phyloP scores from a whole-genome alignment of 2,113 vertebrate genomes.

The Triplophysa tibetana region DNA sequence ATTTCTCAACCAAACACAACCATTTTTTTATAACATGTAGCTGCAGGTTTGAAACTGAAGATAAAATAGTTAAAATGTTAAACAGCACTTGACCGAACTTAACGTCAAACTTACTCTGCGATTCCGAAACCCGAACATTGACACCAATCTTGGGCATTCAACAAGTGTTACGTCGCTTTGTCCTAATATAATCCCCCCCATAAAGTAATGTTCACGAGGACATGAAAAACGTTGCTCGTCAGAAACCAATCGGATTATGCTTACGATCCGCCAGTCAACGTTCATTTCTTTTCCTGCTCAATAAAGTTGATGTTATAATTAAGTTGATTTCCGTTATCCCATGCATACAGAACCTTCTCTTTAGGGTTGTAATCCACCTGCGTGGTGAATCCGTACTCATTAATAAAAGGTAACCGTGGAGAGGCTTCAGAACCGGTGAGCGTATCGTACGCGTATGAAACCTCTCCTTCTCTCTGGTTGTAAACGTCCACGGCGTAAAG shows the following conservation, averaged over 20 bases:
- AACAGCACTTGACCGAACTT: too few species aligned
- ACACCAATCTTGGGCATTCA: not conserved
- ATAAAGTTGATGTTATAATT: slow-evolving; percentile 87
- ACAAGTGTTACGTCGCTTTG: slow-evolving; percentile 3
- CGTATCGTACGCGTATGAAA: slow-evolving; percentile 92
- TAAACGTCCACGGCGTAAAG: slow-evolving; percentile 90
- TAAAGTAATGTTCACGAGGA: not conserved
- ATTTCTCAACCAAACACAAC: too few species aligned
- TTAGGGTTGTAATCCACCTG: slow-evolving; percentile 97
- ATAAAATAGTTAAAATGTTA: too few species aligned
- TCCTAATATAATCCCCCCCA: not conserved
- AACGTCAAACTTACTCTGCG: too few species aligned
- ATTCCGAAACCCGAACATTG: too few species aligned
- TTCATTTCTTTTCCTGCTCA: slow-evolving; percentile 64
- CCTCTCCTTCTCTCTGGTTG: slow-evolving; percentile 85
- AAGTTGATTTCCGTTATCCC: slow-evolving; percentile 96
- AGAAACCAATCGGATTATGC: not conserved
- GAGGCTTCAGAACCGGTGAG: slow-evolving; percentile 86
- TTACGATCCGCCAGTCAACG: not conserved
- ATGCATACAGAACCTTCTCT: slow-evolving; percentile 90
- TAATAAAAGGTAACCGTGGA: slow-evolving; percentile 86
- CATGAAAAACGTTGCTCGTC: not conserved
- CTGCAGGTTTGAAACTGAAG: too few species aligned
- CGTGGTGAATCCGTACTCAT: slow-evolving; percentile 85
- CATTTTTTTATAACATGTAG: too few species aligned